Conservation (phyloP, 1,140 invertebrate genomes). For the Papilio polytes region DNA sequence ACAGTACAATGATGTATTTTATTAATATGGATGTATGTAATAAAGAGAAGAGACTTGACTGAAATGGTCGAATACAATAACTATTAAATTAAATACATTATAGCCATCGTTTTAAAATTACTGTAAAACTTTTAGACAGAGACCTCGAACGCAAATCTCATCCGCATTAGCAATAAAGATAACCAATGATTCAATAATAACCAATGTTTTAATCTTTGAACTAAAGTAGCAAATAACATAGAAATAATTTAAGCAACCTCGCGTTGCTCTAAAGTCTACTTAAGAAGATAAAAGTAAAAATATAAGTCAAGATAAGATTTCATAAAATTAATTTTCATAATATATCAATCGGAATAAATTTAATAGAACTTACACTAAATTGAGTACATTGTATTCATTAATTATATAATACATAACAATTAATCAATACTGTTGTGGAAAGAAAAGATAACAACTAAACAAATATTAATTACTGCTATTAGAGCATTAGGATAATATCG, state of each 20-base stretch:
- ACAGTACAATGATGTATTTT: neutral
- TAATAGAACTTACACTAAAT: neutral
- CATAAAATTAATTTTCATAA: constrained; percentile 1
- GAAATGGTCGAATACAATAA: neutral
- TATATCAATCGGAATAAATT: constrained; percentile 1
- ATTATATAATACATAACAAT: constrained; percentile 29
- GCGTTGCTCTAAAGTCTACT: neutral
- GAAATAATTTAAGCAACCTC: neutral
- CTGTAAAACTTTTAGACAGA: neutral
- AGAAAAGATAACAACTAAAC: constrained; percentile 14
- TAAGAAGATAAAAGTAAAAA: neutral
- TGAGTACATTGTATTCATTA: constrained; percentile 22
- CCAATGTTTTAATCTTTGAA: neutral
- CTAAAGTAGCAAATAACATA: neutral
- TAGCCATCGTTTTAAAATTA: neutral
- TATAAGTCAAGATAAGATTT: neutral
- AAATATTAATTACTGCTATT: constrained; percentile 38
- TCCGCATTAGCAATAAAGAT: neutral
- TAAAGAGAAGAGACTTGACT: neutral
- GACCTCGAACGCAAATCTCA: neutral
- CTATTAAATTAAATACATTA: neutral
- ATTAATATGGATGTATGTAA: neutral
- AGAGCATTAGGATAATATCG: constrained; percentile 38
- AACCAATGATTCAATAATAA: neutral
- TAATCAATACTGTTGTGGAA: constrained; percentile 18